Evolutionary conservation across 1,140 invertebrate species (phyloP).

Genomic region (Augochlora pura): DNA sequence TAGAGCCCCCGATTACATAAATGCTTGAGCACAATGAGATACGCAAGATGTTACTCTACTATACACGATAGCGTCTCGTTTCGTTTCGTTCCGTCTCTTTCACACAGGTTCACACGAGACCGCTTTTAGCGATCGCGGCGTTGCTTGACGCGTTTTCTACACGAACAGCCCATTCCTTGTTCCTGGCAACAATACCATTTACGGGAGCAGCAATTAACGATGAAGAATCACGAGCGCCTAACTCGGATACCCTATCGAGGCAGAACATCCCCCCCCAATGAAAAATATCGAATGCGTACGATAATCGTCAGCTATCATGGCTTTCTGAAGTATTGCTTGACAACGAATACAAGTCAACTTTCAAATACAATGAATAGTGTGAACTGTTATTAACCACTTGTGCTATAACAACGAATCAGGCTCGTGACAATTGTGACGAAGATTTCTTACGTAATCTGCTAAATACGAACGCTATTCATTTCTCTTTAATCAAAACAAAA

Average conservation of each 20-base stretch:
- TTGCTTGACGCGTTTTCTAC: slow-evolving; percentile 25
- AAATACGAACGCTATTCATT: too few relatives aligned
- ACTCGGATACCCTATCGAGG: not conserved
- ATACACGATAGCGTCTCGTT: not conserved
- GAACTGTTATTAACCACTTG: too few relatives aligned
- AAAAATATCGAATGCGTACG: not conserved
- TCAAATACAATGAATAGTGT: too few relatives aligned
- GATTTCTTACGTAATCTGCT: too few relatives aligned
- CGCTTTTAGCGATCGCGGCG: slow-evolving; percentile 23
- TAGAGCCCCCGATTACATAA: slow-evolving; percentile 41
- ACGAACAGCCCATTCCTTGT: slow-evolving; percentile 14
- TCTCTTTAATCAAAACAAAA: too few relatives aligned
- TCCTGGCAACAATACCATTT: not conserved
- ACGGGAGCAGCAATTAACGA: not conserved
- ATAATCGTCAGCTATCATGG: not conserved
- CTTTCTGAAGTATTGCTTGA: too few relatives aligned
- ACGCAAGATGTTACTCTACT: slow-evolving; percentile 38
- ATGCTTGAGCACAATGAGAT: slow-evolving; percentile 38
- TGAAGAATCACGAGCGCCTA: not conserved
- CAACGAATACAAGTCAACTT: too few relatives aligned
- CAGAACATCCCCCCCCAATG: not conserved
- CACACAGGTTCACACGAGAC: slow-evolving; percentile 9
- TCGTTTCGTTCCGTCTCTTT: slow-evolving; percentile 6
- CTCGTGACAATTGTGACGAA: too few relatives aligned
- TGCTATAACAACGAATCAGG: too few relatives aligned